These are phyloP conservation scores for Spicauda simplicius DNA, from an alignment of 2,888 invertebrate species.

Conservation along the genomic window DNA sequence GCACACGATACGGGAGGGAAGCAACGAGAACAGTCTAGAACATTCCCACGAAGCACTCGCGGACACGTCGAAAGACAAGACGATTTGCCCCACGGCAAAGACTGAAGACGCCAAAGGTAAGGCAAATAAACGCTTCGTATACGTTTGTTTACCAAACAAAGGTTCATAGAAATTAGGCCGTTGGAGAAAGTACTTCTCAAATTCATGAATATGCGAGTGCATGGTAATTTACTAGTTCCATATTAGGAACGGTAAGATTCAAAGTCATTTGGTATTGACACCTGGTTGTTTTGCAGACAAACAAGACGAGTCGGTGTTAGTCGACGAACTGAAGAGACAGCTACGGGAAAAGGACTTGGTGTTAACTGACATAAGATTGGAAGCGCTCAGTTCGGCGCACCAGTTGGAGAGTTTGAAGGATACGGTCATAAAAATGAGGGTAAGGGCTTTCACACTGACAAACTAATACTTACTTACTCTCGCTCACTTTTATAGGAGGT, in stretches of 20 bases:
- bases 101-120: constrained; percentile 78
- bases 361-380: constrained; percentile 97
- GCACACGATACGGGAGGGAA: constrained; percentile 79
- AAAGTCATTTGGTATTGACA: constrained; percentile 22
- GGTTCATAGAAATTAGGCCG: constrained; percentile 19
- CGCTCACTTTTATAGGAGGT: too few relatives aligned
- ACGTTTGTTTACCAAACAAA: constrained; percentile 25
- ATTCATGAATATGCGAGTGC: constrained; percentile 35
- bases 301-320: constrained; percentile 78
- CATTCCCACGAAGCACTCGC: constrained; percentile 78
- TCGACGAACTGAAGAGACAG: constrained; percentile 95
- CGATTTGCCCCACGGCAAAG: constrained; percentile 60
- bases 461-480: too few relatives aligned
- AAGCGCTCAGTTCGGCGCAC: constrained; percentile 98
- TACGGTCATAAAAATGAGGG: constrained; percentile 98
- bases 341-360: constrained; percentile 98
- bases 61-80: constrained; percentile 65
- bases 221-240: constrained; percentile 26
- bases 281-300: constrained; percentile 68
- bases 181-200: constrained; percentile 30
- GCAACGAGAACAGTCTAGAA: constrained; percentile 82
- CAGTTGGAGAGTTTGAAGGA: constrained; percentile 98
- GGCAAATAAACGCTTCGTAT: too few relatives aligned
- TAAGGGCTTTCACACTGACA: constrained; percentile 64
- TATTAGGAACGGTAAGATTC: constrained; percentile 18